phyloP scores from a whole-genome alignment of 2,113 vertebrate species.

The Tor tambroides region DNA sequence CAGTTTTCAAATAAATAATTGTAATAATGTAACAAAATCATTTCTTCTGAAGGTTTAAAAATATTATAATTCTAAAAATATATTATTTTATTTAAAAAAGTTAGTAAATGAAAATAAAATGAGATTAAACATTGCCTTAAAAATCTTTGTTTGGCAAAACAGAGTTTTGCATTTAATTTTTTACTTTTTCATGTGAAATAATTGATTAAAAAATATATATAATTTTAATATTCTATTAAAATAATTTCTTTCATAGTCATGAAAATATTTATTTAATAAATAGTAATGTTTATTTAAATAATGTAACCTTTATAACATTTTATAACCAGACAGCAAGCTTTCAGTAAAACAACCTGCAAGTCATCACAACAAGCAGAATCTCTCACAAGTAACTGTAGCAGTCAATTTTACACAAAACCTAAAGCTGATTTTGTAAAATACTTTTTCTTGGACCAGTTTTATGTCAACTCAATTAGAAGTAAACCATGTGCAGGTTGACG shows the following conservation, averaged over 20 bases:
- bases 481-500: background rate
- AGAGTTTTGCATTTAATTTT: background rate
- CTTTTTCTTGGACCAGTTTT: no score
- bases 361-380: background rate
- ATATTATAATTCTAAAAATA: background rate
- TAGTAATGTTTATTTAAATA: background rate
- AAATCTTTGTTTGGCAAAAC: no score
- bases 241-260: background rate
- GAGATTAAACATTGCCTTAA: background rate
- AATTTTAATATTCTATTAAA: background rate
- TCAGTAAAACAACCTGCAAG: no score
- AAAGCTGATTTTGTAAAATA: background rate
- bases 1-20: no score
- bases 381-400: no score
- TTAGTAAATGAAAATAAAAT: background rate
- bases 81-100: background rate
- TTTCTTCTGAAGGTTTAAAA: background rate
- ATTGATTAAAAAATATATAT: background rate
- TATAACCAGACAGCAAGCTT: no score
- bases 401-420: no score
- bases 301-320: no score
- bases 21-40: background rate
- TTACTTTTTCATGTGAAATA: background rate
- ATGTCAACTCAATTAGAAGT: background rate
- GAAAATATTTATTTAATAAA: background rate